These are phyloP conservation scores for Anableps anableps DNA, from an alignment of 2,797 vertebrate species.

Conservation along the genomic window DNA sequence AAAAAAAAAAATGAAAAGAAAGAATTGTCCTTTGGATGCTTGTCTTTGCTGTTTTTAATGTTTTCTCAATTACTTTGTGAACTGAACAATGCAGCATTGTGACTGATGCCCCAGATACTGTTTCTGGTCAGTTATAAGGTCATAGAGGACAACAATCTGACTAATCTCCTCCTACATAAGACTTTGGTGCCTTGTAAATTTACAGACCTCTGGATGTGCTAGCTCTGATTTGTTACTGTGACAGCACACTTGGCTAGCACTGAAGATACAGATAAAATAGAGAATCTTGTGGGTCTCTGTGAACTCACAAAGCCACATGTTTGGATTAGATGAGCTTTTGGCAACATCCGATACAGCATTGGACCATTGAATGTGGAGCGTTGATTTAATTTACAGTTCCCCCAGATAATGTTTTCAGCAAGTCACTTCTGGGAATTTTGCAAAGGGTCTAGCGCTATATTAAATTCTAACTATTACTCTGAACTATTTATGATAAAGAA, in stretches of 20 bases:
- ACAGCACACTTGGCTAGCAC: conserved; percentile 34
- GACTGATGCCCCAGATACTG: conserved; percentile 10
- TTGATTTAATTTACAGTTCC: conserved; percentile 36
- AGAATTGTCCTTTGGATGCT: conserved; percentile 3
- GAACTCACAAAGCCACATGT: conserved; percentile 49
- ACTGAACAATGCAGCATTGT: conserved; percentile 25
- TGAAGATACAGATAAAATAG: conserved; percentile 29
- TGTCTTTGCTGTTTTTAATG: conserved; percentile 15
- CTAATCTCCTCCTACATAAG: conserved; percentile 34
- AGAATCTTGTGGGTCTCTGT: conserved; percentile 15
- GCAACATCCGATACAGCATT: conserved; percentile 27
- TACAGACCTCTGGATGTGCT: conserved; percentile 36
- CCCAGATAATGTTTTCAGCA: conserved; percentile 12
- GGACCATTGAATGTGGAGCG: conserved; percentile 11
- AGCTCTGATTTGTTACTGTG: conserved; percentile 44
- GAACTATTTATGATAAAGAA: neutral
- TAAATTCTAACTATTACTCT: neutral
- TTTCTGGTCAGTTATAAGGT: conserved; percentile 27
- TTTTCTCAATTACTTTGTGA: conserved; percentile 24
- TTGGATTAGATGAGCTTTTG: conserved; percentile 27
- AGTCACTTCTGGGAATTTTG: neutral
- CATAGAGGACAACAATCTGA: conserved; percentile 31
- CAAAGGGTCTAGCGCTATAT: neutral
- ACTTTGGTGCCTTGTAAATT: conserved; percentile 29
- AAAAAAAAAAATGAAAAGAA: conserved; percentile 3